Conservation (phyloP, 2,797 vertebrate species). For the Myotis daubentonii region DNA sequence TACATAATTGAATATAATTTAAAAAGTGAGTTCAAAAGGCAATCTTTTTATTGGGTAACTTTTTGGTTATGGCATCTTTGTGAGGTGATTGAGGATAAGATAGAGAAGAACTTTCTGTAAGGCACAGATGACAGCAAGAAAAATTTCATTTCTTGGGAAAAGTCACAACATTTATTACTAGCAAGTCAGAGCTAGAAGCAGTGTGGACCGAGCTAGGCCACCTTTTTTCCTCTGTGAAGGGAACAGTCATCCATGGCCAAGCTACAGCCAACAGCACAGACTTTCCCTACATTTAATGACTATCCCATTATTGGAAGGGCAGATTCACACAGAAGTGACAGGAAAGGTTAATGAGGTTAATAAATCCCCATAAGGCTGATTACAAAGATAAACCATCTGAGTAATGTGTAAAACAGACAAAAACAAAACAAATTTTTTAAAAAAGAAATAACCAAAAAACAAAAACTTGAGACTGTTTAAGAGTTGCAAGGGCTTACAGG, state of each 20-base stretch:
- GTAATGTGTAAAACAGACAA: constrained; percentile 40
- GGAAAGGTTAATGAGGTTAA: constrained; percentile 69
- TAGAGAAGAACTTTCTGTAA: constrained; percentile 25
- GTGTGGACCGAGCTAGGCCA: not conserved
- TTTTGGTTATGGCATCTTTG: not conserved
- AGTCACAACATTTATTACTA: not conserved
- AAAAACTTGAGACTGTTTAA: constrained; percentile 42
- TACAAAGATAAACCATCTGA: constrained; percentile 54
- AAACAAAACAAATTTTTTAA: not conserved
- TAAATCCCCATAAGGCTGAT: constrained; percentile 48
- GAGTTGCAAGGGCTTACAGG: constrained; percentile 71
- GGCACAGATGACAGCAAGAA: constrained; percentile 24
- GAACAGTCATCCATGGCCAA: constrained; percentile 35
- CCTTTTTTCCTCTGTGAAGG: not conserved
- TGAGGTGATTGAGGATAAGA: not conserved
- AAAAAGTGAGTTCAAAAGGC: constrained; percentile 8
- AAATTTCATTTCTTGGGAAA: constrained; percentile 9
- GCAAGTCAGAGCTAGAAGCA: not conserved
- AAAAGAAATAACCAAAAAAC: not conserved
- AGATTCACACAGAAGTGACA: constrained; percentile 54
- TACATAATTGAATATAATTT: constrained; percentile 31
- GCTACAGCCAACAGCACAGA: constrained; percentile 21
- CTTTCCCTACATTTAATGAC: constrained; percentile 59
- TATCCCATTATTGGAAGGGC: constrained; percentile 59
- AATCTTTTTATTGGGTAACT: not conserved